These are phyloP conservation scores for Idaea straminata DNA, from an alignment of 2,888 invertebrate species.

Conservation along the genomic window DNA sequence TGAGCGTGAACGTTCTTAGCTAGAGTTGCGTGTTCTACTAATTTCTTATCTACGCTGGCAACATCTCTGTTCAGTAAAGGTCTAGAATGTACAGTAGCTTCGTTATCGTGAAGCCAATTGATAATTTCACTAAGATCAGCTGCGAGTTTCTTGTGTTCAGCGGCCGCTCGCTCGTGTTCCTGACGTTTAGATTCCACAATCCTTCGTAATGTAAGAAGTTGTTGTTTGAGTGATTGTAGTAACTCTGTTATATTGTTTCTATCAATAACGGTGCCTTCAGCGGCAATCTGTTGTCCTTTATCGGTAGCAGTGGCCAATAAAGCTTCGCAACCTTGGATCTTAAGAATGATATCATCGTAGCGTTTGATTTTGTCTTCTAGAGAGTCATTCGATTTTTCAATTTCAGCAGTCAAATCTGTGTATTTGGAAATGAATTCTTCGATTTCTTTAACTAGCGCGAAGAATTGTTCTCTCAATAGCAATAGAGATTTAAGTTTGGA, in stretches of 20 bases:
- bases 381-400: constrained; percentile 90
- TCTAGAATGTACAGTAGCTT: constrained; percentile 89
- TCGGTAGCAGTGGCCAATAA: constrained; percentile 92
- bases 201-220: constrained; percentile 87
- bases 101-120: constrained; percentile 91
- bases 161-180: constrained; percentile 92
- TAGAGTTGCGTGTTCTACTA: constrained; percentile 87
- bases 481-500: constrained; percentile 89
- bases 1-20: constrained; percentile 85
- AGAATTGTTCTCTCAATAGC: constrained; percentile 92
- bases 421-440: constrained; percentile 93
- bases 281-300: constrained; percentile 95
- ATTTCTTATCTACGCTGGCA: constrained; percentile 88
- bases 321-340: constrained; percentile 95
- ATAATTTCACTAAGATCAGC: constrained; percentile 90
- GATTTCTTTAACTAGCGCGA: constrained; percentile 92
- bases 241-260: constrained; percentile 93
- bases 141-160: constrained; percentile 92
- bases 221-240: constrained; percentile 91
- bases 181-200: constrained; percentile 92
- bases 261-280: constrained; percentile 93
- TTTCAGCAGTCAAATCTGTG: constrained; percentile 90
- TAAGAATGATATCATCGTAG: constrained; percentile 91
- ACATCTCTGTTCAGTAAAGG: constrained; percentile 89
- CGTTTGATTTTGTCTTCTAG: constrained; percentile 92